Evolutionary conservation across 2,888 invertebrate genomes (phyloP).

Genomic region (Actias luna): DNA sequence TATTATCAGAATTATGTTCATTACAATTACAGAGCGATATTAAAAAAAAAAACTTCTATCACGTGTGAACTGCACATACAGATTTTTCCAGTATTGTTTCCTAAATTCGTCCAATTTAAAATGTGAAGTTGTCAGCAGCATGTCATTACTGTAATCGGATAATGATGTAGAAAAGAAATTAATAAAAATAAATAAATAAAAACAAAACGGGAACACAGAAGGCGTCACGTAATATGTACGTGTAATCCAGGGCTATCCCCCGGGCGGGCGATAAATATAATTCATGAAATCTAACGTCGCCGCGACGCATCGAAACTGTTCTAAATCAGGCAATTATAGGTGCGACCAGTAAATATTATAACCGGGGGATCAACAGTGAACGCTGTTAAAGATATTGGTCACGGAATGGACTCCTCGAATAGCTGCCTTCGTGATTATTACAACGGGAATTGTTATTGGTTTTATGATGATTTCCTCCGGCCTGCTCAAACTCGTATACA

Average conservation of each 20-base stretch:
- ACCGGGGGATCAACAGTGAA: conserved; percentile 61
- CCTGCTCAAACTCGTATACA: no score
- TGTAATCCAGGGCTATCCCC: conserved; percentile 67
- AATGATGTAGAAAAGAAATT: not conserved
- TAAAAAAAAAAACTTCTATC: no score
- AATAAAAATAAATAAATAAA: not conserved
- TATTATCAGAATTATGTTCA: no score
- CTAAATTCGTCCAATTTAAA: no score
- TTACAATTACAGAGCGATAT: no score
- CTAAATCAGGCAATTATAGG: conserved; percentile 80
- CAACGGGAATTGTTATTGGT: conserved; percentile 9
- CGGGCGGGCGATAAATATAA: conserved; percentile 74
- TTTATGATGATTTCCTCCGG: not conserved
- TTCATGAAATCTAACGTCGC: conserved; percentile 71
- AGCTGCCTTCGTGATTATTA: conserved; percentile 21
- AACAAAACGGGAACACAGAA: conserved; percentile 32
- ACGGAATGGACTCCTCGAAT: conserved; percentile 34
- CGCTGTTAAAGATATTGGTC: conserved; percentile 44
- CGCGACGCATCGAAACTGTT: conserved; percentile 75
- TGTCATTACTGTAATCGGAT: no score
- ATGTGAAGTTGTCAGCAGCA: no score
- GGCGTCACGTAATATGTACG: conserved; percentile 73
- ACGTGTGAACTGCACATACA: no score
- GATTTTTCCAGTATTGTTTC: no score
- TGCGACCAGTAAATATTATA: conserved; percentile 74